Conservation (phyloP, 1,140 invertebrate genomes). For the Ectropis grisescens region DNA sequence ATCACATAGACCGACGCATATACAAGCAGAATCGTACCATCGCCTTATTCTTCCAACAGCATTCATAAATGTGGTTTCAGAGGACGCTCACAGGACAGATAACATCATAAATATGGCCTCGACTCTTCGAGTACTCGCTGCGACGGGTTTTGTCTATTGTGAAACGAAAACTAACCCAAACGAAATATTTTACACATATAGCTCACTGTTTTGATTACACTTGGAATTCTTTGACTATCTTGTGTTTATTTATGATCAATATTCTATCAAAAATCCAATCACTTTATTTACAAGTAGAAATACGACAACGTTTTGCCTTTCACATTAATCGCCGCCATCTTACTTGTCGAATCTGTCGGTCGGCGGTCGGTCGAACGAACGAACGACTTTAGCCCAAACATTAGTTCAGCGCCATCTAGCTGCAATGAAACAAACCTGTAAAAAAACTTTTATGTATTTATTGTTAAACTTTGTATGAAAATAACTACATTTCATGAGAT, state of each 20-base stretch:
- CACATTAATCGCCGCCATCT: constrained; percentile 71
- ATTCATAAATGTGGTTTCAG: constrained; percentile 62
- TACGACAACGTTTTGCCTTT: constrained; percentile 71
- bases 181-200: constrained; percentile 26
- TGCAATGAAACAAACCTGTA: too few relatives aligned
- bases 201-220: constrained; percentile 38
- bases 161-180: constrained; percentile 52
- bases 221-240: constrained; percentile 22
- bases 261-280: constrained; percentile 38
- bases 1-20: too few relatives aligned
- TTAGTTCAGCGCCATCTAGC: constrained; percentile 61
- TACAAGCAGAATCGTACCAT: constrained; percentile 53
- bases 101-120: constrained; percentile 72
- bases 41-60: constrained; percentile 47
- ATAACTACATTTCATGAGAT: too few relatives aligned
- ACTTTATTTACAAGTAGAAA: constrained; percentile 69
- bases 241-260: constrained; percentile 21
- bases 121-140: constrained; percentile 60
- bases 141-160: constrained; percentile 67
- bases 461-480: too few relatives aligned
- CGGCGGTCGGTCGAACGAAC: constrained; percentile 42
- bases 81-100: constrained; percentile 68
- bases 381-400: constrained; percentile 56
- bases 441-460: too few relatives aligned
- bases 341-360: constrained; percentile 58